Evolutionary conservation across 1,140 invertebrate species (phyloP), one percentile per base, ranked within the genome.

Genomic region (Elymnias hypermnestra): DNA sequence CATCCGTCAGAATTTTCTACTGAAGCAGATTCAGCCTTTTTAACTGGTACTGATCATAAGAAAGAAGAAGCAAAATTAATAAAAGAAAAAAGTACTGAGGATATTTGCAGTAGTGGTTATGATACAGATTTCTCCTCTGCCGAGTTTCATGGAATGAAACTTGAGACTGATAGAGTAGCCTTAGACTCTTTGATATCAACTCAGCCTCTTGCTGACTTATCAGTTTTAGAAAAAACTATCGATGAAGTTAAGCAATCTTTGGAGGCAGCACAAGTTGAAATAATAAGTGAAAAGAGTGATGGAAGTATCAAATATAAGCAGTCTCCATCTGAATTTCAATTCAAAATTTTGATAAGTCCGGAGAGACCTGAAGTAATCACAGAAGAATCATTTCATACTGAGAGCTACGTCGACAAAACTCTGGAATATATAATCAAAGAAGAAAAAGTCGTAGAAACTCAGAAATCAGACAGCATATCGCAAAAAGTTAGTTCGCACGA

Each of bases 281-380:
- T 91, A 10, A 90, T 91, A 44, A 89, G 90, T 61, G 90, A 91
- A 59, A 87, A 88, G 73, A 83, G 68, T 84, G 72, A 90, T 44
- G 76, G 83, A n/a, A 87, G 74, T 56, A 87, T 73, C 39, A 87
- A 85, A 63, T 86, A 88, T 23, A 91, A 93, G 68, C 90, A 92
- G 53, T 92, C 91, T 0, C 90, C 91, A 13, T 92, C 91, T 1
- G 91, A 93, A 72, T 93, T 93, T 63, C 90, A 92, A 57, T 91
- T 93, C 31, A 91, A 90, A 68, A 56, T 83, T 15, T 47, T 85
- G 41, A 86, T 87, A 14, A 87, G 86, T 53, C 86, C 86, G 1
- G 86, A 87, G 13, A 72, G 71, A 57, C 84, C 86, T 17, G 87
- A 87, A 73, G 78, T 79, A 9, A 87, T 84, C 21, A 86, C 77